Base-by-base conservation (phyloP, 2,113 vertebrate genomes). In the Dromaius novaehollandiae region DNA sequence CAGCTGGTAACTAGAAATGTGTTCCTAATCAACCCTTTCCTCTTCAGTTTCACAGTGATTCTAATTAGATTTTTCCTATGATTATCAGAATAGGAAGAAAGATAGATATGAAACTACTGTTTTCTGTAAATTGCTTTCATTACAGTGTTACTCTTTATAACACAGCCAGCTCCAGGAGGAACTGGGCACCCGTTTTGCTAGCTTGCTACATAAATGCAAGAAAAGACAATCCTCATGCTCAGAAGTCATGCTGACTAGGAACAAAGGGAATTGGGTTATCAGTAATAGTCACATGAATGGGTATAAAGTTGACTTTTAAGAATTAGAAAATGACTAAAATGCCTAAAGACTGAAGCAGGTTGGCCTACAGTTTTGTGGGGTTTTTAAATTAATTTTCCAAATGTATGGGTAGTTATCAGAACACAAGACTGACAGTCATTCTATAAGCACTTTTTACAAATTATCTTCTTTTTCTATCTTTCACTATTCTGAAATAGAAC, bases 1-100 rank as follows among this genome's bases (percentile, higher is more conserved):
- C 71, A 12, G 9, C 8, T 0, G 38, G 9, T 0, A 3, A 8
- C 11, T 15, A 73, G 30, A 11, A 4, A 5, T 10, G 10, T 4
- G 14, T 19, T 34, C 32, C 46, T 12, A 36, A 24, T 53, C 32
- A 73, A 53, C 70, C 20, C 24, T 24, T 44, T 34, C 30, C 19
- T 48, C 34, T n/a, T 70, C 25, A 51, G 25, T 65, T 28, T 65
- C 20, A 36, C 34, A 50, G 24, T 24, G 21, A 48, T 50, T 26
- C 22, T 63, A 51, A 13, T 36, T 25, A n/a, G 22, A 32, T 68
- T 44, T 12, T 25, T 58, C 19, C 19, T 10, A 6, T 34, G 17
- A 60, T 32, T 60, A 60, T 20, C 17, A 11, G 17, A 58, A 18
- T 34, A 17, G 56, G 56, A 34, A 19, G 56, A 60, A 60, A 34